Evolutionary conservation across 1,140 invertebrate genomes (phyloP).

Genomic region (Venturia canescens): DNA sequence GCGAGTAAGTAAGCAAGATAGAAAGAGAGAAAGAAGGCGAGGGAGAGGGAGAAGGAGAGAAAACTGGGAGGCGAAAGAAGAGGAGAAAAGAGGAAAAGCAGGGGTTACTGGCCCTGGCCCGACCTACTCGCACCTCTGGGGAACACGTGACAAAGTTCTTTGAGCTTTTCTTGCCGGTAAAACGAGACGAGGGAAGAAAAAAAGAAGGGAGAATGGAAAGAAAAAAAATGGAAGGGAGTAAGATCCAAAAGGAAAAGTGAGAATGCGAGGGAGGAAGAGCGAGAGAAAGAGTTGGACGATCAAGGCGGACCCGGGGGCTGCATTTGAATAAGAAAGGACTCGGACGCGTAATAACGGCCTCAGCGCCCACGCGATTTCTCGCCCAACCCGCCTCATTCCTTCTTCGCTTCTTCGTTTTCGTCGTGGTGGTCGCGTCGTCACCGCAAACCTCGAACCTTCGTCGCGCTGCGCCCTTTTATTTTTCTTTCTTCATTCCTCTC

Average conservation of each 20-base stretch:
- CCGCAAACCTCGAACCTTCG: conserved; percentile 8
- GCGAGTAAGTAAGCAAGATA: too few relatives aligned
- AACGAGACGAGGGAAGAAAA: conserved; percentile 4
- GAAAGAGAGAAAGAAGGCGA: not conserved
- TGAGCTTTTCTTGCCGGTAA: conserved; percentile 29
- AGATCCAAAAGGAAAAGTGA: not conserved
- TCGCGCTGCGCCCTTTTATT: not conserved
- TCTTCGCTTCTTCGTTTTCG: conserved; percentile 10
- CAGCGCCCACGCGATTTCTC: conserved; percentile 31
- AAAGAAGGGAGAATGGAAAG: not conserved
- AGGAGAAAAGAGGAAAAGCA: not conserved
- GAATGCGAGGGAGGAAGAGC: not conserved
- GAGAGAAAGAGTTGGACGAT: conserved; percentile 19
- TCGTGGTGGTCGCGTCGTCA: conserved; percentile 17
- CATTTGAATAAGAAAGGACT: conserved; percentile 48
- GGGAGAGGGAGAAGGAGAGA: not conserved
- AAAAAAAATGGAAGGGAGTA: not conserved
- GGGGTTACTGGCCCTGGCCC: conserved; percentile 21
- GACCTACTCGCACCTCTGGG: conserved; percentile 32
- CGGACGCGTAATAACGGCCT: conserved; percentile 45
- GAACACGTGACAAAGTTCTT: conserved; percentile 42
- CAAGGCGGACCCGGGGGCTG: conserved; percentile 39
- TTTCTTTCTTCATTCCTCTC: not conserved
- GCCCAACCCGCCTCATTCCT: conserved; percentile 14
- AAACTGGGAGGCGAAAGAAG: conserved; percentile 5